phyloP scores from a whole-genome alignment of 2,797 vertebrate species.

The Microctenopoma stevenorrisi region DNA sequence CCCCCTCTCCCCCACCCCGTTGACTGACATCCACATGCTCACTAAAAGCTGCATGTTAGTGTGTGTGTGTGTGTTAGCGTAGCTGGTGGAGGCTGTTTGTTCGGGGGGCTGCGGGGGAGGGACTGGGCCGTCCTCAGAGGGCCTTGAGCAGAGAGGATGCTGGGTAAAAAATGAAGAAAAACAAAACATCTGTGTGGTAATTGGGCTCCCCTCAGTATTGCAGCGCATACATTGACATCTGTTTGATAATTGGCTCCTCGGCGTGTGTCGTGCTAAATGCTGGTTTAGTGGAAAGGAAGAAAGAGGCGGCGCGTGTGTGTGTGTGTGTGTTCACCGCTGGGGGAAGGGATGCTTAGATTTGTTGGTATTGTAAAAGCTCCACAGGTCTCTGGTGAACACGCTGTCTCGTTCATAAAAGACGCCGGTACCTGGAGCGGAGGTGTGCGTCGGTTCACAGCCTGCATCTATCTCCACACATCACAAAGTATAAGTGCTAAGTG shows the following conservation, averaged over 20 bases:
- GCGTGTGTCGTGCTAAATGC: conserved; percentile 81
- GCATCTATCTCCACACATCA: conserved; percentile 60
- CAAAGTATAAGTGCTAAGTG: conserved; percentile 69
- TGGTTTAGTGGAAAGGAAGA: conserved; percentile 69
- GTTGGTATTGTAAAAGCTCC: conserved; percentile 63
- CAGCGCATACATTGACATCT: conserved; percentile 86
- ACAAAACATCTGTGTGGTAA: conserved; percentile 85
- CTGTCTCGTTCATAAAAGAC: conserved; percentile 50
- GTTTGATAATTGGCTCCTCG: conserved; percentile 85
- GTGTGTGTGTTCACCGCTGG: conserved; percentile 22
- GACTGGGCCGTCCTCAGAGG: conserved; percentile 70
- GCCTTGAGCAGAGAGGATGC: conserved; percentile 68
- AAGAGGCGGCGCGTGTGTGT: conserved; percentile 34
- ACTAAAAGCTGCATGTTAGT: conserved; percentile 35
- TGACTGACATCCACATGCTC: conserved; percentile 78
- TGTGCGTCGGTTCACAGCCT: conserved; percentile 57
- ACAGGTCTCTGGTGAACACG: conserved; percentile 69
- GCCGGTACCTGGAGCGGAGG: conserved; percentile 37
- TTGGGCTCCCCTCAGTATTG: conserved; percentile 85
- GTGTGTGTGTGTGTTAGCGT: conserved; percentile 22
- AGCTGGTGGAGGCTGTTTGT: conserved; percentile 42
- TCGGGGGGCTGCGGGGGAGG: conserved; percentile 35
- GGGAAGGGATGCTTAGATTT: conserved; percentile 57
- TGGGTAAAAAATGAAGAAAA: conserved; percentile 68
- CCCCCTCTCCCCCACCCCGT: conserved; percentile 43